Conservation (phyloP, 2,113 vertebrate genomes). For the Campylorhamphus procurvoides region DNA sequence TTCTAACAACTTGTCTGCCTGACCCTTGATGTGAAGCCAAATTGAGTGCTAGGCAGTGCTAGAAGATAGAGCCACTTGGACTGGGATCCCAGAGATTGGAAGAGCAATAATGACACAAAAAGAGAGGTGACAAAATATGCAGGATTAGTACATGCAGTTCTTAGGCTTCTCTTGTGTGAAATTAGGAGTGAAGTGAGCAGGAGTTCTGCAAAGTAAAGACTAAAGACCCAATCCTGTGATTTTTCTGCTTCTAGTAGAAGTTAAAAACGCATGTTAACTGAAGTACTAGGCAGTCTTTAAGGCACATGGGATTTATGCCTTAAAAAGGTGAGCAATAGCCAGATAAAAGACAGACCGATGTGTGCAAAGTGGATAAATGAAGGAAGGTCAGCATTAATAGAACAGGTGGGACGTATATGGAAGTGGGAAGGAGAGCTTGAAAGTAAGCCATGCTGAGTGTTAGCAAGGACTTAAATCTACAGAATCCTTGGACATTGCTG, state of each 20-base stretch:
- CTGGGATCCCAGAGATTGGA: constrained; percentile 53
- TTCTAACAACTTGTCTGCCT: constrained; percentile 58
- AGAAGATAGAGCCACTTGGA: constrained; percentile 37
- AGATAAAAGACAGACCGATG: constrained; percentile 9
- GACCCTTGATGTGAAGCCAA: constrained; percentile 60
- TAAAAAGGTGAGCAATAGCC: constrained; percentile 1
- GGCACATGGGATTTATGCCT: neutral
- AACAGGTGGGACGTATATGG: neutral
- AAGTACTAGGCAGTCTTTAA: neutral
- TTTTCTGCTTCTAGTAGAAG: constrained; percentile 44
- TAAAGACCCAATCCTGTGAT: constrained; percentile 33
- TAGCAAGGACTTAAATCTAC: neutral
- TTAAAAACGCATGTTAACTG: neutral
- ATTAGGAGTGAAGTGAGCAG: constrained; percentile 53
- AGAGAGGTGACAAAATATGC: constrained; percentile 64
- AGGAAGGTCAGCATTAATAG: neutral
- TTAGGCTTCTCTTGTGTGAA: constrained; percentile 57
- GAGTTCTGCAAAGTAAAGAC: constrained; percentile 40
- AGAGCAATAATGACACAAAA: constrained; percentile 42
- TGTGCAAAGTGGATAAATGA: neutral
- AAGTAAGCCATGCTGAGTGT: neutral
- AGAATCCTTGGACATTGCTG: neutral
- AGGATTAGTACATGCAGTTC: constrained; percentile 64
- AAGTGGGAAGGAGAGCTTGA: neutral
- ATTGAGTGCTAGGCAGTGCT: constrained; percentile 63